These are phyloP conservation scores for Microcebus tavaratra DNA, from an alignment of 2,113 vertebrate species.

Conservation along the genomic window DNA sequence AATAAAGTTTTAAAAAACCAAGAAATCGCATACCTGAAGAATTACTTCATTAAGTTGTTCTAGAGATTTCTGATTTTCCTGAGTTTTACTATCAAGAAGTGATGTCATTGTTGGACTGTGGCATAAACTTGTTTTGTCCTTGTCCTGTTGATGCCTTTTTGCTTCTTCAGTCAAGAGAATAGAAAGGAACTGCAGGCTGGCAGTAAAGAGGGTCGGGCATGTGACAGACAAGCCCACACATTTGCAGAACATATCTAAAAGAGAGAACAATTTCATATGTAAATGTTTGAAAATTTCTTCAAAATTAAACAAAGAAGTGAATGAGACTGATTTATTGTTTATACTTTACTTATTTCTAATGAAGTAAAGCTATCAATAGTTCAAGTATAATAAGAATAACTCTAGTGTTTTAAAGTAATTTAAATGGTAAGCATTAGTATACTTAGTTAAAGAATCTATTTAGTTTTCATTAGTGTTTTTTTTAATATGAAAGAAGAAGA, in stretches of 20 bases:
- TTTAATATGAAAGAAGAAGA: neutral
- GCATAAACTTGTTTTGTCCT: conserved; percentile 44
- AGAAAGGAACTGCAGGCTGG: conserved; percentile 91
- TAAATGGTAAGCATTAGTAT: neutral
- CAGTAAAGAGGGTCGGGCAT: conserved; percentile 81
- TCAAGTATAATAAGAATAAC: neutral
- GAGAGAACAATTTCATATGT: neutral
- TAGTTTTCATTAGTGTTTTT: neutral
- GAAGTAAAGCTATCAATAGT: neutral
- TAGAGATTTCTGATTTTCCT: conserved; percentile 80
- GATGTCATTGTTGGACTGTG: conserved; percentile 77
- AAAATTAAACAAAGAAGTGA: neutral
- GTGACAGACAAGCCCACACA: conserved; percentile 84
- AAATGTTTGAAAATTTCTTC: neutral
- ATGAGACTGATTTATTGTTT: neutral
- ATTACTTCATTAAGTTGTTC: conserved; percentile 88
- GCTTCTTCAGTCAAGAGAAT: conserved; percentile 91
- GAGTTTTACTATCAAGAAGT: conserved; percentile 82
- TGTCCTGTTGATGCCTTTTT: conserved; percentile 77
- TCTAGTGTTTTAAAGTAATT: neutral
- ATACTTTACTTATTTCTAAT: neutral
- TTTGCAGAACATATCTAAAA: conserved; percentile 88
- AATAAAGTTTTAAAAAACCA: neutral
- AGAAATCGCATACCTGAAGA: conserved; percentile 88
- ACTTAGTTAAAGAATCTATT: neutral